Base-by-base conservation (phyloP, 35 echinoderm and acorn worm genomes). In the Acanthaster planci region DNA sequence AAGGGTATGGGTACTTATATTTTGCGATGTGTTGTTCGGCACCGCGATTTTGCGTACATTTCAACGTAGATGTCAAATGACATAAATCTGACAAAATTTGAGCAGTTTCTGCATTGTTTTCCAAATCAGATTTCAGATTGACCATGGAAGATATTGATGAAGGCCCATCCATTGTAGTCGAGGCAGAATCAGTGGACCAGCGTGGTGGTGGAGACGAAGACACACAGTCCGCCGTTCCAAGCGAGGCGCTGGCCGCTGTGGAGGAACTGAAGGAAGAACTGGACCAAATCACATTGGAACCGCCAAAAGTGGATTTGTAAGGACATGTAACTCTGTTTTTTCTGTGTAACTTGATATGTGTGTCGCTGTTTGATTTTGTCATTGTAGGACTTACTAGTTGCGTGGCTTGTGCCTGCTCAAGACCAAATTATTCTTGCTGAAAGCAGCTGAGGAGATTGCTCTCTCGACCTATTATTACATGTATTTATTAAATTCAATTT, bases 251-350 rank as follows among this genome's bases (percentile, higher is more conserved):
- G 83, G 90, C 23, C n/a, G 90, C 82, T 53, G 77, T 97, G 2
- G 67, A 86, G 51, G 90, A 88, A 52, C 38, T 97, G 76, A 92
- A 78, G 77, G 86, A 92, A 87, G 94, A 92, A 54, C 54, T 97
- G 32, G 94, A 92, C 39, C 88, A 97, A 82, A 90, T 92, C 38
- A 76, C 60, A 57, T 32, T 97, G 39, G 90, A 90, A 40, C 68
- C 87, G 21, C 94, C 90, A 40, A 84, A 82, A 40, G 64, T 92
- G 5, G 94, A 97, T 47, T 86, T 89, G 94, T 97, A 78, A 92
- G 90, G 39, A 32, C n/a, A n/a, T n/a, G n/a, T n/a, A n/a, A n/a
- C n/a, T n/a, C n/a, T n/a, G n/a, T n/a, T n/a, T n/a, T n/a, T n/a
- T n/a, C n/a, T n/a, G n/a, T n/a, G n/a, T n/a, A n/a, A n/a, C n/a